Percentiles rank a stretch among this genome's conserved stretches.
These are phyloP conservation scores for Luperina nickerlii DNA, from an alignment of 2,888 invertebrate genomes.

Conservation along the genomic window DNA sequence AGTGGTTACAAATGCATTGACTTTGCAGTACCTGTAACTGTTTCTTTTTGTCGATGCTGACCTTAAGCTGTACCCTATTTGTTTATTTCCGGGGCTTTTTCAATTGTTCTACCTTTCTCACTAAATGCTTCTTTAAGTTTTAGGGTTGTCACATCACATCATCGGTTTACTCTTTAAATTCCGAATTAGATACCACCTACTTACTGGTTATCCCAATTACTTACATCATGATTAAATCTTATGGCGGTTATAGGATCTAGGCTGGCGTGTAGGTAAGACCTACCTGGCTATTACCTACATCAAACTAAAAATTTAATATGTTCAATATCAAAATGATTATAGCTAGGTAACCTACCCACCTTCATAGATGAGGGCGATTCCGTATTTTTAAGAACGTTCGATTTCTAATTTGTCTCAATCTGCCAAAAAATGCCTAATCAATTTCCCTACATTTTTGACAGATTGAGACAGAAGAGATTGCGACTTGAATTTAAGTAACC, in stretches of 20 bases:
- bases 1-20: conserved; percentile 19
- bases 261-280: background rate
- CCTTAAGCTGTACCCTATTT: background rate
- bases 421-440: background rate
- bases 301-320: background rate
- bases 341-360: background rate
- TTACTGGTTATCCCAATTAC: background rate
- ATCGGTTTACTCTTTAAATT: background rate
- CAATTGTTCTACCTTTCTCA: background rate
- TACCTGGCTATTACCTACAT: background rate
- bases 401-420: background rate
- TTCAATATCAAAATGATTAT: background rate
- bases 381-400: background rate
- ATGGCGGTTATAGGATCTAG: background rate
- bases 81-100: conserved; percentile 48
- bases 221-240: background rate
- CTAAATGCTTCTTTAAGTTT: background rate
- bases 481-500: too few species aligned
- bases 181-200: background rate
- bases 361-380: background rate
- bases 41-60: conserved; percentile 18
- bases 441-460: too few species aligned
- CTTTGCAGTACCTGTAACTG: background rate
- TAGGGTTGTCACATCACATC: conserved; percentile 17
- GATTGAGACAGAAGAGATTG: too few species aligned